phyloP scores from a whole-genome alignment of 2,888 invertebrate genomes.

The Andrena camellia region DNA sequence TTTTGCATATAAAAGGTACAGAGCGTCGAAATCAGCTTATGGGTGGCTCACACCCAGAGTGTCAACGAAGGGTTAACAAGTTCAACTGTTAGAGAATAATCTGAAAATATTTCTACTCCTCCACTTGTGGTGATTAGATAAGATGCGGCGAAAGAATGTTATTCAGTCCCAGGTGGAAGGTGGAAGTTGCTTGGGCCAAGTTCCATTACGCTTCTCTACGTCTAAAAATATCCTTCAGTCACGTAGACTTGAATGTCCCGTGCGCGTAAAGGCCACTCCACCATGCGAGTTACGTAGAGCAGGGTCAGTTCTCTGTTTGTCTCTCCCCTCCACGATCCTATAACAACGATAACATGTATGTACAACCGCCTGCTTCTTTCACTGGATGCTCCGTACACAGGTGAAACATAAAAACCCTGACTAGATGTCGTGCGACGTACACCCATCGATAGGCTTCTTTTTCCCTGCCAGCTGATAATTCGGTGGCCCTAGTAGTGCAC shows the following conservation, averaged over 20 bases:
- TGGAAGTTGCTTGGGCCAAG: neutral
- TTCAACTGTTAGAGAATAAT: too few relatives aligned
- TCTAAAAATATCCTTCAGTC: constrained; percentile 56
- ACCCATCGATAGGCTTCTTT: constrained; percentile 2
- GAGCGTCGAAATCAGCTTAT: too few relatives aligned
- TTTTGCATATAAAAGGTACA: too few relatives aligned
- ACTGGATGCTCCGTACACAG: constrained; percentile 16
- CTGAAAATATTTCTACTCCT: too few relatives aligned
- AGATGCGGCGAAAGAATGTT: too few relatives aligned
- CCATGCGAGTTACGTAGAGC: constrained; percentile 42
- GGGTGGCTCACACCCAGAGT: too few relatives aligned
- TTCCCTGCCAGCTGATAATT: constrained; percentile 69
- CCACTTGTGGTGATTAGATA: too few relatives aligned
- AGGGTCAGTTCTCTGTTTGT: constrained; percentile 59
- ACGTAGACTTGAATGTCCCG: constrained; percentile 48
- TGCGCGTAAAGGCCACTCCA: constrained; percentile 35
- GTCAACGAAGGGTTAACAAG: too few relatives aligned
- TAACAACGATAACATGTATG: constrained; percentile 1
- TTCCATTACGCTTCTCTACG: constrained; percentile 34
- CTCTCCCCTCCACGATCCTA: neutral
- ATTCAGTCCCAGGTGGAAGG: too few relatives aligned
- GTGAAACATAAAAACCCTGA: neutral
- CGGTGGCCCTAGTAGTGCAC: constrained; percentile 72
- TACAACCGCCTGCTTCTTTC: constrained; percentile 8
- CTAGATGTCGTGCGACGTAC: neutral